Conservation (phyloP, 2,113 vertebrate species). For the Numida meleagris region DNA sequence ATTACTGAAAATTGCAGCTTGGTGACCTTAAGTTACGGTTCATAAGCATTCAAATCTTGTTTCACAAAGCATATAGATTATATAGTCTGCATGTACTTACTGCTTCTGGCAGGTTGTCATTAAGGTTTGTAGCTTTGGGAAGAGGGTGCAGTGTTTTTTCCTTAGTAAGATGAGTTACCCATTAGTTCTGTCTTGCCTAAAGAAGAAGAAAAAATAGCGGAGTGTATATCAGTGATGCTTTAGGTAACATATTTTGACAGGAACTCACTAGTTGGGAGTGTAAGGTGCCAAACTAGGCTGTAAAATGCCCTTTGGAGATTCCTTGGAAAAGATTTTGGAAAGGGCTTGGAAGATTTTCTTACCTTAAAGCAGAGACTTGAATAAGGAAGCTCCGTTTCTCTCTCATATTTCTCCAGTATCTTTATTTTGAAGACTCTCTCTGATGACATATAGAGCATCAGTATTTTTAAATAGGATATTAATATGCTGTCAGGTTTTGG, state of each 20-base stretch:
- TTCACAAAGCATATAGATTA: background rate
- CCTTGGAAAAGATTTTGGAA: background rate
- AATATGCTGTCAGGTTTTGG: background rate
- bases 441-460: background rate
- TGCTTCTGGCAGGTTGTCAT: background rate
- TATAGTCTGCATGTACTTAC: background rate
- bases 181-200: background rate
- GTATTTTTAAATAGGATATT: background rate
- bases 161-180: background rate
- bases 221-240: background rate
- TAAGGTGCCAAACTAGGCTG: background rate
- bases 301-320: background rate
- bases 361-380: background rate
- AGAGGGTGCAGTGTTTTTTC: background rate
- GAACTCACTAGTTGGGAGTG: background rate
- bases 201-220: background rate
- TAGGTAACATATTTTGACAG: background rate
- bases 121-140: background rate
- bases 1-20: background rate
- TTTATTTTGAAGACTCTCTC: background rate
- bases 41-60: background rate
- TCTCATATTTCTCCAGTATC: background rate
- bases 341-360: background rate
- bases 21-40: background rate
- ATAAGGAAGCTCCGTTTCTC: background rate